Percentiles rank a stretch among this genome's conserved stretches.
phyloP scores from a whole-genome alignment of 2,797 vertebrate genomes.

The Enteromius paludinosus region DNA sequence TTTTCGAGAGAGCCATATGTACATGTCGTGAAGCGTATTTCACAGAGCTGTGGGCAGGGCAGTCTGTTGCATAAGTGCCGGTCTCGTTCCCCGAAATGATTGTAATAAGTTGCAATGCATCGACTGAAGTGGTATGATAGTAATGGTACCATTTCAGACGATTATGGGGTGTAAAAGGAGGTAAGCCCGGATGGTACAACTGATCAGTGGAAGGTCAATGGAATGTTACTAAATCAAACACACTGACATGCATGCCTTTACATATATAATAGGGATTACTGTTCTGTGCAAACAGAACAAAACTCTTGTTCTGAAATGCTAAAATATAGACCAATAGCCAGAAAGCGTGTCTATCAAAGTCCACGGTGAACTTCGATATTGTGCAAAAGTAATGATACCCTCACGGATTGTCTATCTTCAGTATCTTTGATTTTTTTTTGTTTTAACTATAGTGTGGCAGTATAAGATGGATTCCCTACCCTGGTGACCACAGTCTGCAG shows the following conservation, averaged over 20 bases:
- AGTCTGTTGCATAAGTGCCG: conserved; percentile 82
- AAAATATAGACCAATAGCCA: conserved; percentile 45
- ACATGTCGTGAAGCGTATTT: conserved; percentile 65
- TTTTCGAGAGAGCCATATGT: conserved; percentile 74
- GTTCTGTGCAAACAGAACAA: conserved; percentile 40
- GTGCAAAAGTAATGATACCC: conserved; percentile 57
- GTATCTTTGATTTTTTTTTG: conserved; percentile 48
- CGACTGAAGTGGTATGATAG: conserved; percentile 70
- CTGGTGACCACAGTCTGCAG: conserved; percentile 57
- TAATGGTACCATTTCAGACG: conserved; percentile 56
- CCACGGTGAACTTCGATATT: conserved; percentile 52
- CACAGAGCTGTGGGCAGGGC: conserved; percentile 70
- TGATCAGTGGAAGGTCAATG: conserved; percentile 52
- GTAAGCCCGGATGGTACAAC: conserved; percentile 48
- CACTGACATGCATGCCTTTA: conserved; percentile 68
- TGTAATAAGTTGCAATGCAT: conserved; percentile 74
- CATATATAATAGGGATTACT: conserved; percentile 45
- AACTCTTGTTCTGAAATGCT: conserved; percentile 32
- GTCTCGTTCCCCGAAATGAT: conserved; percentile 69
- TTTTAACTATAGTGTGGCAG: conserved; percentile 54
- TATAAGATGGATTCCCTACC: conserved; percentile 55
- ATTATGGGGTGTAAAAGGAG: conserved; percentile 45
- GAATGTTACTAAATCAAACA: conserved; percentile 65
- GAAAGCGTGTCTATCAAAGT: conserved; percentile 49
- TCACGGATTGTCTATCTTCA: conserved; percentile 58